These are phyloP conservation scores for Idris sp. DNA, from an alignment of 1,140 invertebrate species.

Conservation along the genomic window DNA sequence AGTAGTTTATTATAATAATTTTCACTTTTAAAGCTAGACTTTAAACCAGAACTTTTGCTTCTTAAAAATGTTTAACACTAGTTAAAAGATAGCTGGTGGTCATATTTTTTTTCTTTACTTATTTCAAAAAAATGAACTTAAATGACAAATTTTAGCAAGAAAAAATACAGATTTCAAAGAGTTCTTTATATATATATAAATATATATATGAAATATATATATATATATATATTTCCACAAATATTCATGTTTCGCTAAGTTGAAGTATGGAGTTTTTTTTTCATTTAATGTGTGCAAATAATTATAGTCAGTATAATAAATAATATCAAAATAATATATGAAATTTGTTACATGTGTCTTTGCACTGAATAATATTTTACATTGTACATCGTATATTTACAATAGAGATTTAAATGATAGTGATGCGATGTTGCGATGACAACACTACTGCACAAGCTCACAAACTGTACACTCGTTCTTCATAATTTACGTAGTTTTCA, in stretches of 20 bases:
- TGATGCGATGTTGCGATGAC: constrained; percentile 42
- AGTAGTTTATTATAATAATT: too few relatives aligned
- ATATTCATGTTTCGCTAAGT: constrained; percentile 23
- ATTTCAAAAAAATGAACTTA: too few relatives aligned
- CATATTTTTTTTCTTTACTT: too few relatives aligned
- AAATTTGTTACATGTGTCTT: constrained; percentile 37
- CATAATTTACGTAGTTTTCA: constrained; percentile 44
- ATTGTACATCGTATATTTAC: constrained; percentile 56
- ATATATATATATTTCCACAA: constrained; percentile 40
- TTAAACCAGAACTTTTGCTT: too few relatives aligned
- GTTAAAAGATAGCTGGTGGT: too few relatives aligned
- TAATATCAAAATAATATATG: constrained; percentile 35
- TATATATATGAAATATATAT: too few relatives aligned
- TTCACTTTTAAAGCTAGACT: too few relatives aligned
- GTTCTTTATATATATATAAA: constrained; percentile 16
- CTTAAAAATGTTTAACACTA: too few relatives aligned
- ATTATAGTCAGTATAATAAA: constrained; percentile 18
- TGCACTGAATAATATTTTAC: constrained; percentile 39
- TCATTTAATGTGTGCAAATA: constrained; percentile 21
- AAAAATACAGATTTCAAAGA: constrained; percentile 6
- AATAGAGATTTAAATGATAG: constrained; percentile 47
- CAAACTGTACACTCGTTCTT: constrained; percentile 46
- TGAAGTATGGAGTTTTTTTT: constrained; percentile 7
- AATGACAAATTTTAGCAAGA: too few relatives aligned
- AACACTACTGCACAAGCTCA: constrained; percentile 51